phyloP scores from a whole-genome alignment of 2,888 invertebrate species.

The Omphaloscelis lunosa region DNA sequence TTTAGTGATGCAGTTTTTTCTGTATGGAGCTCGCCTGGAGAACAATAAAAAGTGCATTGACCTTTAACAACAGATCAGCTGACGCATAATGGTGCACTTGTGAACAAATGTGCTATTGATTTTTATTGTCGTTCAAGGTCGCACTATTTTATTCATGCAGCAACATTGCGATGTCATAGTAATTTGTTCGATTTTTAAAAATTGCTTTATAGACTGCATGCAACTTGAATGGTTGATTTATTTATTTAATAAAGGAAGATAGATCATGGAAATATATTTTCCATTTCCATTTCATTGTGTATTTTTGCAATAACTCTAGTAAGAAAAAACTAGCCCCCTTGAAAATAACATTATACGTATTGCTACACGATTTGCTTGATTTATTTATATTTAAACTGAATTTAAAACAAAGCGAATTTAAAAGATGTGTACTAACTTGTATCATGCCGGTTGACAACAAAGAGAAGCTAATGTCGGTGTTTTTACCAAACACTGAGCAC shows the following conservation, averaged over 20 bases:
- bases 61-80: conserved; percentile 88
- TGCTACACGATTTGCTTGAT: neutral
- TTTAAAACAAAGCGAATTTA: conserved; percentile 2
- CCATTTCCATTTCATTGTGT: too few relatives aligned
- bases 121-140: conserved; percentile 86
- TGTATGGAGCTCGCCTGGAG: conserved; percentile 76
- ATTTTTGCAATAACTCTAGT: neutral
- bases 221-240: neutral
- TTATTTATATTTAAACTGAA: neutral
- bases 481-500: neutral
- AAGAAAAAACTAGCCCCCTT: neutral
- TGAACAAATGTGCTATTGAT: conserved; percentile 83
- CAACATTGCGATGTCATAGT: neutral
- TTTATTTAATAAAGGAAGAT: neutral
- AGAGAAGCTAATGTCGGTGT: neutral
- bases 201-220: neutral
- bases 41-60: conserved; percentile 88
- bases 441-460: neutral
- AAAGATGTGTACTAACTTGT: too few relatives aligned
- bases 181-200: conserved; percentile 8
- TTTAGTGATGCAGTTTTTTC: conserved; percentile 84
- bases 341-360: neutral
- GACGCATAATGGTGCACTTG: conserved; percentile 89
- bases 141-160: conserved; percentile 59
- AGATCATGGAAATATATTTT: too few relatives aligned